Conservation (phyloP, 2,888 invertebrate species). For the Drosophila pullipes region DNA sequence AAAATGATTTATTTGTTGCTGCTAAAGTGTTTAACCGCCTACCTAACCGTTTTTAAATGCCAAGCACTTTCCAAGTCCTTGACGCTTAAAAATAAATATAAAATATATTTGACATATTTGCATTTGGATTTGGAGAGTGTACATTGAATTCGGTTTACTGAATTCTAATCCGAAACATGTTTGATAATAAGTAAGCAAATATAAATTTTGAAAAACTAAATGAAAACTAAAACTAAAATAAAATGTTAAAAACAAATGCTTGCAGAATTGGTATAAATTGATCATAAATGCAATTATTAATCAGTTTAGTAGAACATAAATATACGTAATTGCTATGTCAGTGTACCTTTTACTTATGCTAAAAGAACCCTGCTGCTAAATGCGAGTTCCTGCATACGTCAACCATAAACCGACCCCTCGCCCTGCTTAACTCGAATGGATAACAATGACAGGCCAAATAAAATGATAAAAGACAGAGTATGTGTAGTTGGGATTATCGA, state of each 20-base stretch:
- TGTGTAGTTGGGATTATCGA: constrained; percentile 13
- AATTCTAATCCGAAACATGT: constrained; percentile 13
- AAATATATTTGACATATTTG: background rate
- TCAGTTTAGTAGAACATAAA: constrained; percentile 17
- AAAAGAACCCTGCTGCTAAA: constrained; percentile 52
- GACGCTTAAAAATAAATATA: background rate
- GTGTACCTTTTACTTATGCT: constrained; percentile 59
- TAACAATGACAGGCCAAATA: background rate
- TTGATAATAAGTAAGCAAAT: constrained; percentile 12
- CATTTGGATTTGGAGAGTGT: constrained; percentile 34
- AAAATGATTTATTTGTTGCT: constrained; percentile 78
- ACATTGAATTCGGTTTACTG: constrained; percentile 33
- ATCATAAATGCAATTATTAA: constrained; percentile 36
- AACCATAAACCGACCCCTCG: constrained; percentile 25
- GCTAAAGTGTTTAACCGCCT: constrained; percentile 67
- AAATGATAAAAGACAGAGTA: background rate
- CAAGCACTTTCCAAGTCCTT: constrained; percentile 26
- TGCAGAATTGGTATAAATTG: constrained; percentile 25
- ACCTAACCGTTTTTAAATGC: constrained; percentile 28
- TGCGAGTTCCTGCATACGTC: constrained; percentile 32
- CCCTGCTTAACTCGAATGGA: constrained; percentile 41
- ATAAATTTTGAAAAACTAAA: constrained; percentile 15
- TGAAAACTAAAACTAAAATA: constrained; percentile 2
- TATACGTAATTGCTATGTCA: constrained; percentile 32
- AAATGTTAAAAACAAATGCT: constrained; percentile 26